A percentile compares a stretch with the other conserved stretches of the same genome.
phyloP scores from a whole-genome alignment of 2,888 invertebrate species.

The Incurvaria masculella region DNA sequence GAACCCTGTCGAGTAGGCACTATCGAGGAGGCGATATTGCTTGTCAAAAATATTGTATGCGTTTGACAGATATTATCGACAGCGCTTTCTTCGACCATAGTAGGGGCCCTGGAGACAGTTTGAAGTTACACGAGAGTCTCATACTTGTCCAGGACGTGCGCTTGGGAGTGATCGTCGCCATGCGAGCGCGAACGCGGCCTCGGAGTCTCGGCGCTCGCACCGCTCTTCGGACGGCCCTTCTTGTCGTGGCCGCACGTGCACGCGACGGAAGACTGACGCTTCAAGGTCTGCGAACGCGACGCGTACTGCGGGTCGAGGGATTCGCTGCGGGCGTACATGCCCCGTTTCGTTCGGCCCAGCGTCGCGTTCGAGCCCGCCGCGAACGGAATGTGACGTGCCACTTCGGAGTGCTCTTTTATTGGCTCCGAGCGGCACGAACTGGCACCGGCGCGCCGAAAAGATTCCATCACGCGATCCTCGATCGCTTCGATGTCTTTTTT shows the following conservation, averaged over 20 bases:
- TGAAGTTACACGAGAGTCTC: constrained; percentile 43
- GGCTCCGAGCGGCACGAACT: constrained; percentile 32
- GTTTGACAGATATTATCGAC: too few relatives aligned
- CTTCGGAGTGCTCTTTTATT: constrained; percentile 31
- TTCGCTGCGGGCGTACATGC: constrained; percentile 40
- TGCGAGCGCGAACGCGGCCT: constrained; percentile 42
- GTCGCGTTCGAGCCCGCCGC: constrained; percentile 26
- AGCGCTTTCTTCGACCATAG: too few relatives aligned
- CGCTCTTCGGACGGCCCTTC: constrained; percentile 35
- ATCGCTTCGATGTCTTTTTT: constrained; percentile 51
- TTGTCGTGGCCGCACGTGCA: constrained; percentile 50
- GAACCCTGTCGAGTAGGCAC: too few relatives aligned
- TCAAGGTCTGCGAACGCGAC: constrained; percentile 37
- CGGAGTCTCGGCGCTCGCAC: constrained; percentile 11
- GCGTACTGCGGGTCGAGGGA: constrained; percentile 42
- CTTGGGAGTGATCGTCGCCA: constrained; percentile 37
- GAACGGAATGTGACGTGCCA: constrained; percentile 28
- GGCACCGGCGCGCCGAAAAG: constrained; percentile 32
- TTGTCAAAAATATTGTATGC: too few relatives aligned
- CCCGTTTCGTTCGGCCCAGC: constrained; percentile 31
- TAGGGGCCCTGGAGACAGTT: too few relatives aligned
- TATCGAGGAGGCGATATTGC: too few relatives aligned
- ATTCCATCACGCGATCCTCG: constrained; percentile 45
- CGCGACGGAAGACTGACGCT: constrained; percentile 44
- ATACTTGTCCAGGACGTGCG: constrained; percentile 49